Percentiles rank a stretch among this genome's conserved stretches.
phyloP scores from a whole-genome alignment of 2,797 vertebrate species.

The Poeciliopsis paucimaculata region DNA sequence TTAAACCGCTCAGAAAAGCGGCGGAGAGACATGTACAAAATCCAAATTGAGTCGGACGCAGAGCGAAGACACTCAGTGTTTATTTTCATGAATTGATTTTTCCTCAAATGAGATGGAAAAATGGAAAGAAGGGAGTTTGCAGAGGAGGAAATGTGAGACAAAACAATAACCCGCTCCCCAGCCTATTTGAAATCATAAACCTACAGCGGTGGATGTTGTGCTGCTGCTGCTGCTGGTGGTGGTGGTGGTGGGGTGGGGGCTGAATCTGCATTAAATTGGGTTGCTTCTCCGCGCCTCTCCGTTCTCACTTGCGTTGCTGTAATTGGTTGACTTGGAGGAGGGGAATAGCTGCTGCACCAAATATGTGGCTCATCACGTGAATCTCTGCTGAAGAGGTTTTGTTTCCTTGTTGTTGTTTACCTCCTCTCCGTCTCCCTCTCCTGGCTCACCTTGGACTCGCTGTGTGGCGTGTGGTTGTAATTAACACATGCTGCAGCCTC shows the following conservation, averaged over 20 bases:
- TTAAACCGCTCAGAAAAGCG: constrained; percentile 58
- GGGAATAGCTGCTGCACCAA: constrained; percentile 47
- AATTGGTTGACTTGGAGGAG: constrained; percentile 65
- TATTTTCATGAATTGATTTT: constrained; percentile 74
- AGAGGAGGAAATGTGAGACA: constrained; percentile 64
- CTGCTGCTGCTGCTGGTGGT: background rate
- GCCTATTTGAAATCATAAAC: constrained; percentile 67
- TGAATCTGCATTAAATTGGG: constrained; percentile 70
- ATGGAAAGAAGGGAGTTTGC: constrained; percentile 66
- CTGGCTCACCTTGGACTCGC: constrained; percentile 64
- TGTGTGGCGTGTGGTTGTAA: constrained; percentile 62
- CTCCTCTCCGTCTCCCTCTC: constrained; percentile 45
- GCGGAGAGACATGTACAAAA: constrained; percentile 26
- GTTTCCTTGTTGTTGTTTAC: constrained; percentile 62
- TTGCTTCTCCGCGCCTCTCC: constrained; percentile 42
- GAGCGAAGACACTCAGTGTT: constrained; percentile 58
- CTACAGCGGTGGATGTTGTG: constrained; percentile 27
- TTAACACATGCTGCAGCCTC: constrained; percentile 71
- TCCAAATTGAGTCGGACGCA: constrained; percentile 65
- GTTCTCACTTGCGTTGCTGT: constrained; percentile 41
- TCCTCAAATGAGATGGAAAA: constrained; percentile 78
- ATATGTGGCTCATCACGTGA: constrained; percentile 61
- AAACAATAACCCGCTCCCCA: constrained; percentile 69
- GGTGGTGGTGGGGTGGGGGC: background rate
- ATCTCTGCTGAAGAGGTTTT: constrained; percentile 58